Percentiles rank a stretch among this genome's conserved stretches.
These are phyloP conservation scores for Syngnathus acus DNA, from an alignment of 2,797 vertebrate species.

Conservation along the genomic window DNA sequence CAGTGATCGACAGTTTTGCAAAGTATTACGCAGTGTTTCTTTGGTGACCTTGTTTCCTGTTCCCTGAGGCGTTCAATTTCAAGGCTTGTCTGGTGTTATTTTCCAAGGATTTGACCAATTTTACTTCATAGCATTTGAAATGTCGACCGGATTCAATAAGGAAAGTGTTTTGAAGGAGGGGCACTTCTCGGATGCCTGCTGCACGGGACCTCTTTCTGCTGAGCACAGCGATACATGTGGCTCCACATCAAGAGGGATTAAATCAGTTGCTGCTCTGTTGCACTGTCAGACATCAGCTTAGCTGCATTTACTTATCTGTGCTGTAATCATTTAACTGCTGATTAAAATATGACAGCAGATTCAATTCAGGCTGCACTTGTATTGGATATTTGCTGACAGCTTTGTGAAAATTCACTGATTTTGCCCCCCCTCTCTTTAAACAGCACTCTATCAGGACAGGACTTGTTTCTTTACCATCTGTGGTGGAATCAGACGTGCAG, in stretches of 20 bases:
- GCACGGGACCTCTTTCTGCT: constrained; percentile 60
- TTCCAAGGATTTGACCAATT: too few relatives aligned
- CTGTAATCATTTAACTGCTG: constrained; percentile 30
- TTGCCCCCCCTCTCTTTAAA: neutral
- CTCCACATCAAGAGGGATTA: constrained; percentile 58
- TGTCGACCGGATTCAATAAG: constrained; percentile 58
- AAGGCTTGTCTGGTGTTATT: too few relatives aligned
- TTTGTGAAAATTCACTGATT: neutral
- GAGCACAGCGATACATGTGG: constrained; percentile 55
- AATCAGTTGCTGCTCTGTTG: constrained; percentile 42
- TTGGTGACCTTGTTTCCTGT: too few relatives aligned
- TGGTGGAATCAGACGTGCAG: neutral
- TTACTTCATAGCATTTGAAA: constrained; percentile 20
- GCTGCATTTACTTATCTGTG: constrained; percentile 34
- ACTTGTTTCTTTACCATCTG: neutral
- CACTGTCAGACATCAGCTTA: constrained; percentile 38
- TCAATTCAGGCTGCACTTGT: constrained; percentile 14
- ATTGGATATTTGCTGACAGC: neutral
- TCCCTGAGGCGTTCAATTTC: too few relatives aligned
- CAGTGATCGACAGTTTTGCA: too few relatives aligned
- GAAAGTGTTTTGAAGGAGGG: constrained; percentile 19
- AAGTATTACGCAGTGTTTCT: too few relatives aligned
- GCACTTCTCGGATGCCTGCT: constrained; percentile 34
- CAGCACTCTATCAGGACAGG: neutral
- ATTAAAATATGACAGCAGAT: constrained; percentile 28